Base-by-base conservation (phyloP, 2,888 invertebrate species). In the Plutella xylostella region DNA sequence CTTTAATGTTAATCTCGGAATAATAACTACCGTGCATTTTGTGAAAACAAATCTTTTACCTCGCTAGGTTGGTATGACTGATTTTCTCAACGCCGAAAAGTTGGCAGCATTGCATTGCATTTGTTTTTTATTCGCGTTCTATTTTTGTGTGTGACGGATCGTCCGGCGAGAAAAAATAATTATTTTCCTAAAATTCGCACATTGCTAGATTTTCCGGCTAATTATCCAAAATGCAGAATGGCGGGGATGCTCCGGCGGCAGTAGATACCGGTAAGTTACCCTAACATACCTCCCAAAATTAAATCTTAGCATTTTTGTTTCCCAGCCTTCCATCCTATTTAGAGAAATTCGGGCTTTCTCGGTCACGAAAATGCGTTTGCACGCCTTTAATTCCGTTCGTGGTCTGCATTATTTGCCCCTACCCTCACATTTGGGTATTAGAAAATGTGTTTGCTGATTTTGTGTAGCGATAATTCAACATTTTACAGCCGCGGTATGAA, bases 71-170 rank as follows among this genome's bases (percentile, higher is more conserved):
- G 60, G 56, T 51, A 56, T 45, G 45, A 45, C 43, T 63, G 54
- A 48, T 63, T 53, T 48, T 51, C 51, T 56, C 53, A 51, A 50
- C 54, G 55, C 57, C 59, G 57, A 56, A 59, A 63, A 57, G 72
- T 74, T 72, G 72, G 72, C n/a, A n/a, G n/a, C n/a, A n/a, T 68
- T 63, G 68, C 69, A 72, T 70, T 78, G 18, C 21, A 19, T 41
- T 42, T 42, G 33, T 75, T 77, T 80, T 77, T 73, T 73, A 77
- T 71, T 79, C 80, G 75, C 76, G 75, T 82, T 83, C 83, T 83
- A 83, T 83, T 83, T 82, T 83, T 78, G 80, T 79, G 82, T 74
- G 78, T 82, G 83, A 83, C 82, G 80, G 82, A 75, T 71, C 75
- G 73, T 79, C 64, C 63, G 66, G 66, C 70, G 57, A 63, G 65